These are phyloP conservation scores for Luscinia megarhynchos DNA, from an alignment of 2,797 vertebrate genomes.

Conservation along the genomic window DNA sequence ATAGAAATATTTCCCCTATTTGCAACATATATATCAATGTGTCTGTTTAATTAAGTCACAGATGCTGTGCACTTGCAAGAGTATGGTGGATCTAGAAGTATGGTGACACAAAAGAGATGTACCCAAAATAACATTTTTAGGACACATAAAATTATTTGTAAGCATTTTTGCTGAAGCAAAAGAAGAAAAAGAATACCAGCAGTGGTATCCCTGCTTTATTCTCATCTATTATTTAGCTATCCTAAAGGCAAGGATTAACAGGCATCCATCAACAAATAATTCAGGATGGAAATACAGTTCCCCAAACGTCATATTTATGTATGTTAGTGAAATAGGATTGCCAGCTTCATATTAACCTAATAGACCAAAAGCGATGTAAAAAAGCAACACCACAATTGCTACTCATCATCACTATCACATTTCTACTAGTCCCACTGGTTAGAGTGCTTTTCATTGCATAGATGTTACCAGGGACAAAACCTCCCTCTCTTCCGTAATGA, in stretches of 20 bases:
- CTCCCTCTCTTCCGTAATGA: background rate
- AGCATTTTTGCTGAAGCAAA: background rate
- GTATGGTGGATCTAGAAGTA: background rate
- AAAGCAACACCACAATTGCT: background rate
- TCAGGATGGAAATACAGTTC: background rate
- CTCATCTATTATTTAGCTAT: background rate
- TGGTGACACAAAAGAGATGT: background rate
- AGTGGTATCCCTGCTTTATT: background rate
- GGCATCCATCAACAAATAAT: background rate
- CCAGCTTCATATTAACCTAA: background rate
- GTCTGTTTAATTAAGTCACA: slow-evolving; percentile 66
- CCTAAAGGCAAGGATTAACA: background rate
- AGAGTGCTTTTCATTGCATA: background rate
- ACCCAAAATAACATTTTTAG: background rate
- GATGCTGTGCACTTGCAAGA: slow-evolving; percentile 47
- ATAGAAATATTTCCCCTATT: background rate
- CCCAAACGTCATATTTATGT: background rate
- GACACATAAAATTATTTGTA: background rate
- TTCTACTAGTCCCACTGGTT: background rate
- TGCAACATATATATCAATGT: background rate
- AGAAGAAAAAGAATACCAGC: background rate
- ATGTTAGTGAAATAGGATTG: background rate
- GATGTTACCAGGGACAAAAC: background rate
- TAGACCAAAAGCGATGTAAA: background rate
- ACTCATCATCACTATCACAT: background rate